phyloP scores from a whole-genome alignment of 2,888 invertebrate species.

The Eremobia ochroleuca region DNA sequence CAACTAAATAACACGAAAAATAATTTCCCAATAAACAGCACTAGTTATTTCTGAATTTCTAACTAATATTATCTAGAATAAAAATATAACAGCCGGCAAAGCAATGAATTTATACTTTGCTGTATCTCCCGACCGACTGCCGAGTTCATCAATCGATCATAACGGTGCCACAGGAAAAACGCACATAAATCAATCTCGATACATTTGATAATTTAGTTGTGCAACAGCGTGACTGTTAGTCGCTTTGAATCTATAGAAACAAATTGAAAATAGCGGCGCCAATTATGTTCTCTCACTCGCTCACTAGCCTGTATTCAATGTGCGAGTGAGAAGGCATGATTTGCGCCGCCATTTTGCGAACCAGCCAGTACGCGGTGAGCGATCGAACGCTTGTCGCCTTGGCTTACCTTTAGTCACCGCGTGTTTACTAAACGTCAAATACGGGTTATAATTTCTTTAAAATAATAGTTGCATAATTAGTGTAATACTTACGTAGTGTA shows the following conservation, averaged over 20 bases:
- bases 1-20: background rate
- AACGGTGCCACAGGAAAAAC: background rate
- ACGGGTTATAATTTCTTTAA: no score
- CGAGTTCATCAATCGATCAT: background rate
- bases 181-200: accelerated
- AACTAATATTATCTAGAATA: background rate
- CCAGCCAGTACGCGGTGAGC: conserved; percentile 22
- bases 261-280: conserved; percentile 11
- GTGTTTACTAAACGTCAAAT: background rate
- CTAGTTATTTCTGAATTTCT: background rate
- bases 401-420: conserved; percentile 37
- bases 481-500: background rate
- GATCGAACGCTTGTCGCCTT: background rate
- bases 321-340: conserved; percentile 21
- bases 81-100: background rate
- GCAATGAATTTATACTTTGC: background rate
- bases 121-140: background rate
- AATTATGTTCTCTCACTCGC: background rate
- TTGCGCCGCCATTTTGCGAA: background rate
- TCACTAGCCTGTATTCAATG: background rate
- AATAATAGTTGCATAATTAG: background rate
- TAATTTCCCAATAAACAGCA: no score
- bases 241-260: background rate
- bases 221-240: conserved; percentile 20
- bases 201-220: background rate